A percentile compares a stretch with the other conserved stretches of the same genome.
These are phyloP conservation scores for Pachliopta kotzebuea DNA, from an alignment of 2,888 invertebrate species.

Conservation along the genomic window DNA sequence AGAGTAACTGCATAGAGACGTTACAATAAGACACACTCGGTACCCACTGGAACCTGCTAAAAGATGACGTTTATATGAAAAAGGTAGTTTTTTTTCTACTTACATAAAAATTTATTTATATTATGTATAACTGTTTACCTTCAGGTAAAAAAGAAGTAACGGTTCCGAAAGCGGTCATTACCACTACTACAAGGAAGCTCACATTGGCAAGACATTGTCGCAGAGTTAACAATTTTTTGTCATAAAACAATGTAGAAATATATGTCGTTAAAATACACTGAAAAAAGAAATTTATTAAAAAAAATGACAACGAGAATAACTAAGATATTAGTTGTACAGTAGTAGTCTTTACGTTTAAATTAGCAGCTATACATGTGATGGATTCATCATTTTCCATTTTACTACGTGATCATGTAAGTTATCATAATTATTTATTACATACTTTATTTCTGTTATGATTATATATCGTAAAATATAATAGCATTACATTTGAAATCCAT, in stretches of 20 bases:
- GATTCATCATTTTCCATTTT: no score
- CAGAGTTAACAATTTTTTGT: constrained; percentile 61
- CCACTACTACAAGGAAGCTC: constrained; percentile 69
- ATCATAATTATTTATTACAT: no score
- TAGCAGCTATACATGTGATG: no score
- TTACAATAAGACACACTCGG: constrained; percentile 61
- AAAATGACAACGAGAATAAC: neutral
- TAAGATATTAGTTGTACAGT: no score
- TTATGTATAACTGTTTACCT: constrained; percentile 46
- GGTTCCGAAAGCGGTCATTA: constrained; percentile 69
- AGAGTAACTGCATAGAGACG: constrained; percentile 63
- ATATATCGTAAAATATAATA: neutral
- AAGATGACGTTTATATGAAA: constrained; percentile 35
- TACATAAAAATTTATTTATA: neutral
- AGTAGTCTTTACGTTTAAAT: no score
- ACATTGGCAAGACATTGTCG: constrained; percentile 71
- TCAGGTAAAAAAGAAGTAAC: constrained; percentile 64
- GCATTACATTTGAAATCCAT: neutral
- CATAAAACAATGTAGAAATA: constrained; percentile 68
- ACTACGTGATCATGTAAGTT: no score
- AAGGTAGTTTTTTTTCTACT: neutral
- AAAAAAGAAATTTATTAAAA: constrained; percentile 39
- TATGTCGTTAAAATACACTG: constrained; percentile 74
- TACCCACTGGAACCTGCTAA: constrained; percentile 59
- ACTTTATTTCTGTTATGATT: neutral